Base-by-base conservation (phyloP, 2,797 vertebrate genomes). In the Balearica regulorum region DNA sequence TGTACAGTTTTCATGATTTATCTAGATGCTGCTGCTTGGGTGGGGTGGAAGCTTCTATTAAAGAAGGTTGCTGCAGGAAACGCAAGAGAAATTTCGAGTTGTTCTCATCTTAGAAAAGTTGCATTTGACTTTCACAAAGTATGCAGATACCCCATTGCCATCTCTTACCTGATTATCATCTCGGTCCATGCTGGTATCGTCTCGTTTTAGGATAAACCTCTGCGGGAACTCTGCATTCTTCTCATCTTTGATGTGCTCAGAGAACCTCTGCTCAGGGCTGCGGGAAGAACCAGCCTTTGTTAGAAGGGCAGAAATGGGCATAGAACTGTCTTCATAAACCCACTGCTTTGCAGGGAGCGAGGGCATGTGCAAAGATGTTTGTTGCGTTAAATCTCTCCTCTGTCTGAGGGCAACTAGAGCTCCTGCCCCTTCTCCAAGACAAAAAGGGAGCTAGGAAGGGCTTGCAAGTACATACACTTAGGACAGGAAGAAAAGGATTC, bases 201-300 rank as follows among this genome's bases (percentile, higher is more conserved):
- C 99, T 97, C 99, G 98, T 96, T 99, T 99, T 8, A 99, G 98
- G 96, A 99, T 99, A 93, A 99, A 99, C 96, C 99, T 99, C 98
- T 99, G 99, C 2, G 99, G 99, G 97, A 99, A 99, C 90, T 99
- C 99, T 80, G 99, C 98, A 75, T 98, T 99, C 95, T 99, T 99
- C 97, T 99, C 99, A 83, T 99, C 99, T 95, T 99, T 99, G 97
- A 99, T 99, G 98, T 99, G 99, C 98, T 99, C 99, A 16, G 99
- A 99, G 97, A 99, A 99, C 89, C 99, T 99, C 98, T 99, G 99
- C 95, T 99, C 99, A 29, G 99, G 99, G 98, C 99, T 99, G 97
- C 62, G 90, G 80, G 90, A 71, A 82, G 93, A 82, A 97, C 53
- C 96, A 62, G 26, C 8, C 29, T 49, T 81, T 9, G 81, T 87